Evolutionary conservation across 2,888 invertebrate genomes (phyloP).

Genomic region (Ditula angustiorana): DNA sequence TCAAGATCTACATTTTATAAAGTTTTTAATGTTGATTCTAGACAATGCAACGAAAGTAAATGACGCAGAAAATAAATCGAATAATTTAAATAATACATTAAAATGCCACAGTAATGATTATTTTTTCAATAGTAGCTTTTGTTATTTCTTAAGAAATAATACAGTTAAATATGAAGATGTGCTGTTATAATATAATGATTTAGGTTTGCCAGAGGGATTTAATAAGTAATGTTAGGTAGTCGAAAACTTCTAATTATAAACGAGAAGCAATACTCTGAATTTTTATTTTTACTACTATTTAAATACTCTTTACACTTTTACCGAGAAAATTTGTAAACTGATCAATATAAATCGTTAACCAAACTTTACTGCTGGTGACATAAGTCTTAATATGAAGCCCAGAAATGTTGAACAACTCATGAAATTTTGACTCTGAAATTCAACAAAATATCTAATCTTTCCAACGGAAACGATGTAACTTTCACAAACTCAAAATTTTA

Average conservation of each 20-base stretch:
- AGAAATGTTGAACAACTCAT: no score
- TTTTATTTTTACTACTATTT: slow-evolving; percentile 74
- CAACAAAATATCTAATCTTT: no score
- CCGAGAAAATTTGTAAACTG: slow-evolving; percentile 63
- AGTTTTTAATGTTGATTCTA: slow-evolving; percentile 49
- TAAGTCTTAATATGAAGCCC: no score
- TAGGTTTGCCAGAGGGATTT: slow-evolving; percentile 82
- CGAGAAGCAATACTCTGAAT: slow-evolving; percentile 84
- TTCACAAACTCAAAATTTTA: no score
- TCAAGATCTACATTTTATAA: slow-evolving; percentile 38
- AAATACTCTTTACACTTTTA: slow-evolving; percentile 73
- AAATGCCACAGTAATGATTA: background rate
- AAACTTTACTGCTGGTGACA: background rate
- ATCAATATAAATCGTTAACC: slow-evolving; percentile 32
- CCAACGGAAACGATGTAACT: no score
- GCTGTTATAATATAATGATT: slow-evolving; percentile 53
- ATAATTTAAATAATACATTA: slow-evolving; percentile 26
- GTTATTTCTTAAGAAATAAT: slow-evolving; percentile 35
- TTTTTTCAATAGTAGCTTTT: slow-evolving; percentile 7
- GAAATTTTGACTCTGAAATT: no score
- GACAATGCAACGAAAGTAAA: slow-evolving; percentile 66
- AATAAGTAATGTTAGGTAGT: slow-evolving; percentile 78
- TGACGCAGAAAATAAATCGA: slow-evolving; percentile 16
- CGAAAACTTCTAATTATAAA: slow-evolving; percentile 82
- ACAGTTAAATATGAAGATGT: slow-evolving; percentile 52